A percentile compares a stretch with the other conserved stretches of the same genome.
Evolutionary conservation across 2,797 vertebrate genomes (phyloP).

Genomic region (Chloroceryle amazona): DNA sequence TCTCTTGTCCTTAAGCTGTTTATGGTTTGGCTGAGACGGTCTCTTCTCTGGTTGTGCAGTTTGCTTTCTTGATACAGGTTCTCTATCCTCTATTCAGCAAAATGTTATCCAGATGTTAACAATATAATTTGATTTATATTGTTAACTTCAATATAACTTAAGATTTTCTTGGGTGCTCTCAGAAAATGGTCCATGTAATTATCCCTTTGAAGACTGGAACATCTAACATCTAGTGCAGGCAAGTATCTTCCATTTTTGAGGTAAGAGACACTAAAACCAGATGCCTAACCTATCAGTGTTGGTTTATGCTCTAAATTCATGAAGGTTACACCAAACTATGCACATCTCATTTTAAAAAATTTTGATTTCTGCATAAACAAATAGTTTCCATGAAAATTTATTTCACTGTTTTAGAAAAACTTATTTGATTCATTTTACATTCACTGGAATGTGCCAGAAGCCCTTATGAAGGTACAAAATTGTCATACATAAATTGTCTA

Average conservation of each 20-base stretch:
- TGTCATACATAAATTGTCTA: fast-evolving
- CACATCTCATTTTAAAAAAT: background rate
- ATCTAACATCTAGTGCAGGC: background rate
- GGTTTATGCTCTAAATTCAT: background rate
- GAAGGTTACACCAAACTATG: background rate
- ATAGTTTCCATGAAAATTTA: background rate
- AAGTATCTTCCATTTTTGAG: background rate
- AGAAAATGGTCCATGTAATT: background rate
- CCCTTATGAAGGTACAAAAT: background rate
- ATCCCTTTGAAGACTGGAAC: background rate
- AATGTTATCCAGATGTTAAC: background rate
- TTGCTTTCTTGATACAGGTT: background rate
- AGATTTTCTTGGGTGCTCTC: background rate
- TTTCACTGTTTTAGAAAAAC: background rate
- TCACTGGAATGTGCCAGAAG: background rate
- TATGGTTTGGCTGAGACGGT: background rate
- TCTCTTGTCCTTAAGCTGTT: background rate
- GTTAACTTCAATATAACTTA: background rate
- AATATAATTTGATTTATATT: background rate
- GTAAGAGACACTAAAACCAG: background rate
- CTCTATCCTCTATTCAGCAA: background rate
- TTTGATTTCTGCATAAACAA: background rate
- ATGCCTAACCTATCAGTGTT: background rate
- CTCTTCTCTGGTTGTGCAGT: background rate
- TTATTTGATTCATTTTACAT: background rate